Evolutionary conservation across 2,888 invertebrate genomes (phyloP).

Genomic region (Netelia virgata): DNA sequence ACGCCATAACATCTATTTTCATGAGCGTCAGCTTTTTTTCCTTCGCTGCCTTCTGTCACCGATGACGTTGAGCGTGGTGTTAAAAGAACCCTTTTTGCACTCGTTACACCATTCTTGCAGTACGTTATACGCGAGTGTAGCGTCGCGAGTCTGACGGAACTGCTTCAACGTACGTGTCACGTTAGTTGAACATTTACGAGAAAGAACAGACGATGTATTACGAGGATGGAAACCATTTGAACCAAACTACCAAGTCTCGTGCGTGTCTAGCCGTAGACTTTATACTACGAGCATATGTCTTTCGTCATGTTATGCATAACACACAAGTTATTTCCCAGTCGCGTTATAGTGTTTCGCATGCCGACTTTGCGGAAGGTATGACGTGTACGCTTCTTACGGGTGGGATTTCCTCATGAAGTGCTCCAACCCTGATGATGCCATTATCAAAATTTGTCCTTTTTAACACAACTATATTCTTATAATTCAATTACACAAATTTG

Average conservation of each 20-base stretch:
- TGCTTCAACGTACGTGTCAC: slow-evolving; percentile 48
- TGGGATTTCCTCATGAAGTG: not conserved
- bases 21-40: slow-evolving; percentile 33
- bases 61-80: not conserved
- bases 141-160: slow-evolving; percentile 26
- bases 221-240: slow-evolving; percentile 10
- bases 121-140: slow-evolving; percentile 30
- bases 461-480: not conserved
- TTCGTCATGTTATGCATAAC: not conserved
- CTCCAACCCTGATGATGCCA: not conserved
- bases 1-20: slow-evolving; percentile 16
- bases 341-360: not conserved
- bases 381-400: not conserved
- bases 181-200: slow-evolving; percentile 31
- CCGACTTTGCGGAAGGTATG: not conserved
- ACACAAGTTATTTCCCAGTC: not conserved
- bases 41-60: slow-evolving; percentile 18
- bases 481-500: too few relatives aligned
- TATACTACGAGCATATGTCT: not conserved
- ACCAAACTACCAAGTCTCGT: not conserved
- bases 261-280: not conserved
- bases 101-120: slow-evolving; percentile 21
- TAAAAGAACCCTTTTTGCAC: not conserved
- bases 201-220: slow-evolving; percentile 2
- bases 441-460: not conserved